Percentiles rank a stretch among this genome's conserved stretches.
phyloP scores from a whole-genome alignment of 2,797 vertebrate genomes.

The Rhinella marina region DNA sequence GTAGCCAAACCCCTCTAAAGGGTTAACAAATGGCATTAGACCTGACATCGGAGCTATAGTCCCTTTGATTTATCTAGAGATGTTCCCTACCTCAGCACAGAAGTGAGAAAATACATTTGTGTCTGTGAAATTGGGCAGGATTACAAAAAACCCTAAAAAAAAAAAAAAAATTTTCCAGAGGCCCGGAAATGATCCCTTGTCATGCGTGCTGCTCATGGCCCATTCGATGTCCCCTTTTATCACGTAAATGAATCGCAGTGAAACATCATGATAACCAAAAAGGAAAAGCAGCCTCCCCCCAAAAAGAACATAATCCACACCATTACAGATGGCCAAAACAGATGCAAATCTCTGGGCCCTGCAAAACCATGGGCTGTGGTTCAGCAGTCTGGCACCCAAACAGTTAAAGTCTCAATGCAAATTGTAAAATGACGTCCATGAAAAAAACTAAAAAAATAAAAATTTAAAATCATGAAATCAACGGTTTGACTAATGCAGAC shows the following conservation, averaged over 20 bases:
- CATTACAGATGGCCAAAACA: background rate
- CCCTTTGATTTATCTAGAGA: background rate
- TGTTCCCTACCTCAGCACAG: background rate
- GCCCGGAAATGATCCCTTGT: background rate
- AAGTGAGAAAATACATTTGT: background rate
- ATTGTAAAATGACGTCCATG: background rate
- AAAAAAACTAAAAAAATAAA: background rate
- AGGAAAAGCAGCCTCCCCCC: background rate
- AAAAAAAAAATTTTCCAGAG: too few relatives aligned
- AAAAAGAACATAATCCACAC: background rate
- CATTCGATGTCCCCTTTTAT: background rate
- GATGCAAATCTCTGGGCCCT: background rate
- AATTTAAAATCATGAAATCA: background rate
- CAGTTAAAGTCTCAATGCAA: background rate
- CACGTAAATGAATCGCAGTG: background rate
- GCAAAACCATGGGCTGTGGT: background rate
- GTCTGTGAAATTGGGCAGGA: background rate
- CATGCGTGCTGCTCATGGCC: background rate
- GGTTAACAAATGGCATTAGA: background rate
- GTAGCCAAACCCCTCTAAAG: background rate
- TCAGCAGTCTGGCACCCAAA: background rate
- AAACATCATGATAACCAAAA: background rate
- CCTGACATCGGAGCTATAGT: background rate
- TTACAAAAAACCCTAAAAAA: background rate
- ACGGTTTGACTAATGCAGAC: background rate